Evolutionary conservation across 2,113 vertebrate species (phyloP), one percentile per base, ranked within the genome.

Genomic region (Trachemys scripta): DNA sequence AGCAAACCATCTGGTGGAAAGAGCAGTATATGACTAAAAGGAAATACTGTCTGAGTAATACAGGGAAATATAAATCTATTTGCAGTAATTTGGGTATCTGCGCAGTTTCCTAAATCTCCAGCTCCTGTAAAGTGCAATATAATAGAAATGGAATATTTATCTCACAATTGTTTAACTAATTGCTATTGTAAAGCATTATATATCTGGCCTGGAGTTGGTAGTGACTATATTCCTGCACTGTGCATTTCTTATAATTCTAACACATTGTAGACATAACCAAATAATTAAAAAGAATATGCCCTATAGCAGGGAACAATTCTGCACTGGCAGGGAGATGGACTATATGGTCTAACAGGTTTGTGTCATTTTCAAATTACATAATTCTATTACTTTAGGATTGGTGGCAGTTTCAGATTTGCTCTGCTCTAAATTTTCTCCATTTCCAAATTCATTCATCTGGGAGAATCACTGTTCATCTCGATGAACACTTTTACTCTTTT

Each of bases 1-100:
- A 95, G 90, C 92, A 93, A 95, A 94, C 96, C 97, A 96, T 97
- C 92, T 97, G 97, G 94, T 96, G 88, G 91, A 84, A 96, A 95
- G 80, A 93, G 76, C 69, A 89, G 59, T 78, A 51, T 87, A 93
- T 45, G 82, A 86, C 47, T 82, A 82, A 92, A 86, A 95, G 80
- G 86, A 97, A 92, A 95, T 96, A 82, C 51, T 90, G 86, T 81
- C 85, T 31, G 3, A 86, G 56, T 62, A 89, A 87, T 88, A 91
- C 93, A 92, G 94, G 83, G 80, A 51, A 94, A 97, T 96, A 93
- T 29, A 82, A 95, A 89, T 57, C 84, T 79, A 88, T 89, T 80
- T 2, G 3, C 16, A 82, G 65, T 69, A 54, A 92, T 96, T 59
- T 95, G 91, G 75, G 42, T 95, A 19, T 53, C 29, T 84, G 35